Evolutionary conservation across 1,140 invertebrate species (phyloP).

Genomic region (Heliconius himera): DNA sequence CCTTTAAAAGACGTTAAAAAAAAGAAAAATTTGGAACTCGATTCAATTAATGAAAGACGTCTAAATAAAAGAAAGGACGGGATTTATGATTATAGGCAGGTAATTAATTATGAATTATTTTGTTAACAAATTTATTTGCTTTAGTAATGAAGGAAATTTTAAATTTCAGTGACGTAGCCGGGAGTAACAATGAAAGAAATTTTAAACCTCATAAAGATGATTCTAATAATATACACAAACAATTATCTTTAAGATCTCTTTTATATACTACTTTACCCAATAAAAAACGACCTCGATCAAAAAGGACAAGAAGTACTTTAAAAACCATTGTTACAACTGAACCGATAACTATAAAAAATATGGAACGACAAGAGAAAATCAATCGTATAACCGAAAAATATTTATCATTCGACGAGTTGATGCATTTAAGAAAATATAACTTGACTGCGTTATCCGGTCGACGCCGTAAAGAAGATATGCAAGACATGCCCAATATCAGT

Average conservation of each 20-base stretch:
- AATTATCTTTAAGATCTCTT: constrained; percentile 53
- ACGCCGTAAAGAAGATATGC: constrained; percentile 36
- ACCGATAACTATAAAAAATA: constrained; percentile 56
- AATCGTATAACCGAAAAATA: constrained; percentile 65
- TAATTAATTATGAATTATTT: constrained; percentile 35
- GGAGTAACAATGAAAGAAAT: constrained; percentile 41
- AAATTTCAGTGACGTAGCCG: constrained; percentile 46
- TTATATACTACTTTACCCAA: constrained; percentile 65
- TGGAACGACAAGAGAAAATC: constrained; percentile 29
- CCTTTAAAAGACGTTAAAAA: background rate
- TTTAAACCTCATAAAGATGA: constrained; percentile 61
- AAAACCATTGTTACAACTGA: constrained; percentile 47
- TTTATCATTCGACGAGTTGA: constrained; percentile 75
- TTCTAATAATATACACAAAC: constrained; percentile 41
- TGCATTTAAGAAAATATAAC: constrained; percentile 64
- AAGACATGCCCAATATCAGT: constrained; percentile 20
- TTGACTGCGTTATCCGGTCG: constrained; percentile 43
- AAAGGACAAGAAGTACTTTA: constrained; percentile 33
- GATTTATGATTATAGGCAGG: constrained; percentile 46
- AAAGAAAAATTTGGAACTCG: background rate
- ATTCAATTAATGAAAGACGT: constrained; percentile 8
- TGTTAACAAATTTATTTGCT: background rate
- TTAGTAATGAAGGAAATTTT: constrained; percentile 23
- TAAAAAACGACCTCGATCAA: constrained; percentile 47
- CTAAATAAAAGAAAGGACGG: constrained; percentile 33